Conservation (phyloP, 2,797 vertebrate species). For the Tachyglossus aculeatus region DNA sequence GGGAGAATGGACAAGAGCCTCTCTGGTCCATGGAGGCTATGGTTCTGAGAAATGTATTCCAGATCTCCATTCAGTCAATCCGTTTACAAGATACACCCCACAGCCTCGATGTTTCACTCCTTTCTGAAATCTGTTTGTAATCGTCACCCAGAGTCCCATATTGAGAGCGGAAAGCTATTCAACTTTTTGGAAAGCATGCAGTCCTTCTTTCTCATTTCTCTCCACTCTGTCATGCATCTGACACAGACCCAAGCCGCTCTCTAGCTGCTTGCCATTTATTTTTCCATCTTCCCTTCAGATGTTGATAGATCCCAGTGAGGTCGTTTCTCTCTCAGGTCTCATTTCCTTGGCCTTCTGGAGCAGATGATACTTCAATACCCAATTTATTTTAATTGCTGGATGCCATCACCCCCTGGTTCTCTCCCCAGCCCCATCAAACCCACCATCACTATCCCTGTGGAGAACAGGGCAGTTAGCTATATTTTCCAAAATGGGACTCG, state of each 20-base stretch:
- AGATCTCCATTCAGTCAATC: conserved; percentile 19
- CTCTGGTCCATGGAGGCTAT: not conserved
- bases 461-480: not conserved
- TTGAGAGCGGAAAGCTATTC: conserved; percentile 3
- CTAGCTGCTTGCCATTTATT: not conserved
- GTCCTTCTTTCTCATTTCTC: not conserved
- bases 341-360: not conserved
- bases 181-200: not conserved
- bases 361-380: not conserved
- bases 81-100: not conserved
- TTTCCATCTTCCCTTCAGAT: not conserved
- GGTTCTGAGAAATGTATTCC: not conserved
- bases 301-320: not conserved
- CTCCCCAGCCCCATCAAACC: too few species aligned
- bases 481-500: not conserved
- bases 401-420: not conserved
- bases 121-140: conserved; percentile 44
- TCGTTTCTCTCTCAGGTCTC: not conserved
- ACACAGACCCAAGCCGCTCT: not conserved
- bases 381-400: not conserved
- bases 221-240: not conserved
- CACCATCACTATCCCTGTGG: not conserved
- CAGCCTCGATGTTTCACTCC: not conserved
- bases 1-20: too few species aligned
- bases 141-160: conserved; percentile 2